A percentile compares a stretch with the other conserved stretches of the same genome.
These are phyloP conservation scores for Lucilia cuprina DNA, from an alignment of 1,140 invertebrate species.

Conservation along the genomic window DNA sequence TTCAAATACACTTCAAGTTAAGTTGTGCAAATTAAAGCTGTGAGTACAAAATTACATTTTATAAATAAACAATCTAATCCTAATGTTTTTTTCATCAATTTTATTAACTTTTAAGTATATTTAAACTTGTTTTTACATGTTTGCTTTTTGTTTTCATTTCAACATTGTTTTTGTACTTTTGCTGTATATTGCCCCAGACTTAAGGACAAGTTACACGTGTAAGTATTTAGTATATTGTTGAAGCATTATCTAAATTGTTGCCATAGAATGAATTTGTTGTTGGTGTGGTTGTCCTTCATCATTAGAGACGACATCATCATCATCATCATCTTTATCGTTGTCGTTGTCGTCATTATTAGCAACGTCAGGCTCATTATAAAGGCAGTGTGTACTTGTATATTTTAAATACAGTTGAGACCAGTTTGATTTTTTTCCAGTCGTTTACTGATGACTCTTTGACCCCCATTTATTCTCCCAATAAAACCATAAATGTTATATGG, in stretches of 20 bases:
- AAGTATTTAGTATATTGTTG: neutral
- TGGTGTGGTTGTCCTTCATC: neutral
- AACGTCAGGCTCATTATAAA: too few species aligned
- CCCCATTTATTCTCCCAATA: neutral
- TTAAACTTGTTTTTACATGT: neutral
- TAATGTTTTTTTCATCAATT: conserved; percentile 15
- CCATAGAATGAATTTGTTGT: neutral
- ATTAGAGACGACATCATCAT: too few species aligned
- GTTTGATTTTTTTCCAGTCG: neutral
- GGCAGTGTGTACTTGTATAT: neutral
- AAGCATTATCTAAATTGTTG: neutral
- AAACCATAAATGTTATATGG: neutral
- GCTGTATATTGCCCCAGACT: neutral
- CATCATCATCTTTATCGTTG: too few species aligned
- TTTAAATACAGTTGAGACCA: neutral
- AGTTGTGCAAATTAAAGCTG: neutral
- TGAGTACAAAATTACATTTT: neutral
- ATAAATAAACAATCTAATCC: neutral
- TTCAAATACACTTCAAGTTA: neutral
- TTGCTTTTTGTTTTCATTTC: too few species aligned
- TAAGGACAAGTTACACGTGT: neutral
- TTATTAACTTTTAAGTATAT: neutral
- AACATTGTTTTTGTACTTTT: too few species aligned
- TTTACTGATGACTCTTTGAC: neutral
- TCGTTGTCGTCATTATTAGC: too few species aligned